phyloP scores from a whole-genome alignment of 2,797 vertebrate species.

The Otolemur crassicaudatus region DNA sequence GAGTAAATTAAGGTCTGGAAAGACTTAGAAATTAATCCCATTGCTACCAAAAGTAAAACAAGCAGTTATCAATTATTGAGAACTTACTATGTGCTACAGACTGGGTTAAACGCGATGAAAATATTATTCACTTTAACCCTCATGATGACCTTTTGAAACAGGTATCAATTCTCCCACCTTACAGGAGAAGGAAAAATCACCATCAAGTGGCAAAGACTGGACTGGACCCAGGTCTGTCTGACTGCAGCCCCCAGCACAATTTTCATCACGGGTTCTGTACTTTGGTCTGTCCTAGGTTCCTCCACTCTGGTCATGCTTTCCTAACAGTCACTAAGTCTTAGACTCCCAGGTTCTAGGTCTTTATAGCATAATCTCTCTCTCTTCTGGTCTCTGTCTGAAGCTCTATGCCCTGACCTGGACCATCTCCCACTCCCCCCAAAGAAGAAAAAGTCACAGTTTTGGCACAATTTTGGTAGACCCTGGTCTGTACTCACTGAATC shows the following conservation, averaged over 20 bases:
- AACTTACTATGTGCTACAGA: not conserved
- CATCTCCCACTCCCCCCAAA: not conserved
- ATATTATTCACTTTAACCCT: not conserved
- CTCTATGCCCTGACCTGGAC: not conserved
- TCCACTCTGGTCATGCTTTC: rapidly evolving
- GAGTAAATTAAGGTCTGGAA: not conserved
- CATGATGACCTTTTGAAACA: not conserved
- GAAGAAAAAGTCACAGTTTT: not conserved
- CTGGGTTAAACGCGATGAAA: not conserved
- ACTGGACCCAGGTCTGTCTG: not conserved
- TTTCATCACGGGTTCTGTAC: not conserved
- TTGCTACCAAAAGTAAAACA: not conserved
- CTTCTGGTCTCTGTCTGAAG: not conserved
- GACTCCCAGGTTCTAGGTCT: not conserved
- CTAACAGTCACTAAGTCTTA: not conserved
- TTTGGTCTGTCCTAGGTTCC: no score
- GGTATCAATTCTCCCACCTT: not conserved
- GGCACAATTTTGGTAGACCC: not conserved
- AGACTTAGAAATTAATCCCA: not conserved
- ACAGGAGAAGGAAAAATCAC: not conserved
- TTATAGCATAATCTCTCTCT: not conserved
- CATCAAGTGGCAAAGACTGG: not conserved
- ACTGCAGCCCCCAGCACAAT: not conserved
- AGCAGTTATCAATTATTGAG: not conserved
- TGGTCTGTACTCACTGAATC: not conserved